Base-by-base conservation (phyloP, 2,113 vertebrate species). In the Cryptomyrus ogoouensis region DNA sequence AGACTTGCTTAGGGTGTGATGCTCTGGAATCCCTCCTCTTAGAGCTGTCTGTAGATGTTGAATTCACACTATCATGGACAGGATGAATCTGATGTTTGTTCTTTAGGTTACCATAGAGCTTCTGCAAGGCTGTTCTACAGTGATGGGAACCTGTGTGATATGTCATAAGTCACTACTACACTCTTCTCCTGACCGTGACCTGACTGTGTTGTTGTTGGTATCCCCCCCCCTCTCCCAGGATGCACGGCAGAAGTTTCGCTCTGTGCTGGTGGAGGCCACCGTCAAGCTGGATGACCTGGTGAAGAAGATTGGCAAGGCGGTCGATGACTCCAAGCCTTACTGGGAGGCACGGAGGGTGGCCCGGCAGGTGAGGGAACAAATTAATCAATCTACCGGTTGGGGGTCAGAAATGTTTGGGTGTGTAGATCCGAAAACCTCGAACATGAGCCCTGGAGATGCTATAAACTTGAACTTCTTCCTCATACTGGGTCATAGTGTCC, bases 311-410 rank as follows among this genome's bases (percentile, higher is more conserved):
- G 98, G 98, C 50, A 99, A 99, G 91, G 95, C 97, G 0, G 98
- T 99, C 88, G 98, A 99, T 77, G 98, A 99, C 90, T 99, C 98
- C 1, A 99, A 99, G 92, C 98, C 98, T 8, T 99, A 99, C 94
- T 99, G 98, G 98, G 98, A 99, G 94, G 98, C 98, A 12, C 96
- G 98, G 50, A 95, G 95, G 90, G 94, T 98, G 92, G 98, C 98
- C 12, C 95, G 97, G 90, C 98, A 99, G 98, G 98, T 98, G 90
- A 95, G 96, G 87, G 66, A 39, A 39, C 35, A 39, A 35, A 35
- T 35, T 1, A 35, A 35, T 35, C 35, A 35, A 35, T 35, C 10
- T n/a, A 9, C 47, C 19, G 53, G 35, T 53, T 1, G 66, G 50
- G 50, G 50, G 49, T 7, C 70, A 39, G 13, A 46, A 17, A 49